Evolutionary conservation across 2,797 vertebrate genomes (phyloP).

Genomic region (Erethizon dorsatum): DNA sequence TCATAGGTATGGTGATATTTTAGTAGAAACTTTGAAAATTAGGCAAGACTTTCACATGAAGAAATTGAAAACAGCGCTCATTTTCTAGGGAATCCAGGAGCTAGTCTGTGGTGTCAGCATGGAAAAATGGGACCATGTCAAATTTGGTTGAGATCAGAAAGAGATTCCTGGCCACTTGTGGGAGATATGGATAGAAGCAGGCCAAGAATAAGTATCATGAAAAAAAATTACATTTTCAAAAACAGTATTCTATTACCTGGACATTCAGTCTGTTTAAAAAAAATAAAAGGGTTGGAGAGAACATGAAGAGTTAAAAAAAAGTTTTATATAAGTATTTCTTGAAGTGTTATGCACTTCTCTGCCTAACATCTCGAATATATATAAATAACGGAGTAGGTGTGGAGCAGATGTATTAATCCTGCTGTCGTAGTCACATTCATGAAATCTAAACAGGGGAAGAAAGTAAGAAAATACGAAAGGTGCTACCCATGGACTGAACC

Average conservation of each 20-base stretch:
- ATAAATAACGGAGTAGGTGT: too few relatives aligned
- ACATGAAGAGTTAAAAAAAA: background rate
- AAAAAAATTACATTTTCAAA: background rate
- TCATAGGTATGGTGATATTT: background rate
- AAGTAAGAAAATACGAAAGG: too few relatives aligned
- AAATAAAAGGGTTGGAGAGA: background rate
- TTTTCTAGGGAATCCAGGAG: background rate
- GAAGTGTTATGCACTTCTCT: background rate
- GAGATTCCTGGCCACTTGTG: background rate
- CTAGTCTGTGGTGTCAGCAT: background rate
- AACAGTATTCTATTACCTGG: background rate
- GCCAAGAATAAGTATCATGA: background rate
- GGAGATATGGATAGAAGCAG: background rate
- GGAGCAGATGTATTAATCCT: background rate
- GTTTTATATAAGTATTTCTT: background rate
- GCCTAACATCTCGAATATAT: background rate
- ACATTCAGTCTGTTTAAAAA: background rate
- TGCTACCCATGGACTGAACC: background rate
- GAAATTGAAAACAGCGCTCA: background rate
- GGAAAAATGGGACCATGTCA: background rate
- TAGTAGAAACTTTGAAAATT: slow-evolving; percentile 19
- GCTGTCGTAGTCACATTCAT: background rate
- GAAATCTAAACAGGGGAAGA: too few relatives aligned
- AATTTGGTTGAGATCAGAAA: background rate
- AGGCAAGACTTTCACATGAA: background rate